These are phyloP conservation scores for Diplodus puntazzo DNA, from an alignment of 2,797 vertebrate genomes.

Conservation along the genomic window DNA sequence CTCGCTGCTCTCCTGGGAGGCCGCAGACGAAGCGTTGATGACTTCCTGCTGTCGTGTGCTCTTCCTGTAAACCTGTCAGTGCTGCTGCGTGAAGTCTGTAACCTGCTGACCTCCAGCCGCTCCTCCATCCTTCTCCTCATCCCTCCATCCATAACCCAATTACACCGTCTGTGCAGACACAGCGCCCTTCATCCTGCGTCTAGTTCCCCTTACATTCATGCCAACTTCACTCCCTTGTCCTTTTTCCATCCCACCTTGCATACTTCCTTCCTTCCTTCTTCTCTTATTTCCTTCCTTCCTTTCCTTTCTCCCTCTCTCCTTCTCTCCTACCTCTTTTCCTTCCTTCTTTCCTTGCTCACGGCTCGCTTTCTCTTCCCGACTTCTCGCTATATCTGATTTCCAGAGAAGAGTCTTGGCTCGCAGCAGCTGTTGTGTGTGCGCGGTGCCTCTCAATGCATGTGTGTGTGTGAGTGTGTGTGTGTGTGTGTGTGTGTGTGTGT, in stretches of 20 bases:
- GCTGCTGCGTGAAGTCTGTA: slow-evolving; percentile 27
- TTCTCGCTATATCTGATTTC: slow-evolving; percentile 20
- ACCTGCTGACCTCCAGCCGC: slow-evolving; percentile 33
- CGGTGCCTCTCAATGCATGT: slow-evolving; percentile 14
- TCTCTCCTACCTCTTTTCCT: not conserved
- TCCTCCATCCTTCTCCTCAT: not conserved
- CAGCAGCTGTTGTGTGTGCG: slow-evolving; percentile 55
- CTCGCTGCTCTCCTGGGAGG: not conserved
- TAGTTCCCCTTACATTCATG: not conserved
- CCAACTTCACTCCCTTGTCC: not conserved
- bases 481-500: slow-evolving; percentile 25
- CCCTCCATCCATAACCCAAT: not conserved
- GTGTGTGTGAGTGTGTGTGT: slow-evolving; percentile 25
- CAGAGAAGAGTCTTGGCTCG: slow-evolving; percentile 32
- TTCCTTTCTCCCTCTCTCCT: not conserved
- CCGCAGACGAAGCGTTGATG: slow-evolving; percentile 20
- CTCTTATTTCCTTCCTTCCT: not conserved
- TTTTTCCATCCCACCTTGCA: not conserved
- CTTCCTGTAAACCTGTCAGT: slow-evolving; percentile 42
- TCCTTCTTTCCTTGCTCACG: not conserved
- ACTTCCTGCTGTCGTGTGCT: slow-evolving; percentile 42
- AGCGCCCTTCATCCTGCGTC: not conserved
- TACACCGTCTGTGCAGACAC: not conserved
- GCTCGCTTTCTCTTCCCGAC: not conserved
- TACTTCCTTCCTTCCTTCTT: no score